Evolutionary conservation across 2,888 invertebrate species (phyloP).

Genomic region (Galeruca laticollis): DNA sequence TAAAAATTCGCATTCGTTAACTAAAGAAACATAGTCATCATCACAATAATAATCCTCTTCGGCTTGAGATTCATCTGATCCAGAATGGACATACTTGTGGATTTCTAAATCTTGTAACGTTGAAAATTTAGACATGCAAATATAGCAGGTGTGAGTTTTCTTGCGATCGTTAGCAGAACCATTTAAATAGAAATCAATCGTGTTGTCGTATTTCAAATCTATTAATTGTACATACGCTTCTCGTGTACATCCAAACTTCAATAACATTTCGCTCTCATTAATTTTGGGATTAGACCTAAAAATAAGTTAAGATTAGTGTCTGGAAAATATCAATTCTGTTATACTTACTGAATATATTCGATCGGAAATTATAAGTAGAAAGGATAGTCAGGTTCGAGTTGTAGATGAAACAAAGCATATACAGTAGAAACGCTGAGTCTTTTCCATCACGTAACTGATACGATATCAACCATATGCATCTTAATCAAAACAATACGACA

Average conservation of each 20-base stretch:
- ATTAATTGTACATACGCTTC: not conserved
- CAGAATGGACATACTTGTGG: conserved; percentile 23
- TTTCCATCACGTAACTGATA: no score
- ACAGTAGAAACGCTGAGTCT: no score
- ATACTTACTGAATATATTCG: not conserved
- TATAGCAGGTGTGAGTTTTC: conserved; percentile 30
- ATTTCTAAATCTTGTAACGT: conserved; percentile 20
- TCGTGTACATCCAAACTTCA: not conserved
- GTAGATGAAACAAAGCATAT: no score
- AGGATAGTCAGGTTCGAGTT: no score
- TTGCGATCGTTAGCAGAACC: conserved; percentile 10
- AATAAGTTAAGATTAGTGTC: not conserved
- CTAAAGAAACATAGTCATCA: conserved; percentile 8
- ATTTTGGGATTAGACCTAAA: not conserved
- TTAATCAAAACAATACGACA: no score
- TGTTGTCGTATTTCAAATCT: conserved; percentile 19
- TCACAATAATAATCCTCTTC: conserved; percentile 22
- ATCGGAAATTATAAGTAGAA: no score
- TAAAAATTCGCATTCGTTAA: not conserved
- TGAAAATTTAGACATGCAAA: conserved; percentile 34
- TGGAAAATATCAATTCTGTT: not conserved
- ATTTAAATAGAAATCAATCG: not conserved
- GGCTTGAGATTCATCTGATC: conserved; percentile 12
- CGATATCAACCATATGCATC: no score
- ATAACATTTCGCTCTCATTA: not conserved